Conservation (phyloP, 2,797 vertebrate species). For the Threskiornis aethiopicus region DNA sequence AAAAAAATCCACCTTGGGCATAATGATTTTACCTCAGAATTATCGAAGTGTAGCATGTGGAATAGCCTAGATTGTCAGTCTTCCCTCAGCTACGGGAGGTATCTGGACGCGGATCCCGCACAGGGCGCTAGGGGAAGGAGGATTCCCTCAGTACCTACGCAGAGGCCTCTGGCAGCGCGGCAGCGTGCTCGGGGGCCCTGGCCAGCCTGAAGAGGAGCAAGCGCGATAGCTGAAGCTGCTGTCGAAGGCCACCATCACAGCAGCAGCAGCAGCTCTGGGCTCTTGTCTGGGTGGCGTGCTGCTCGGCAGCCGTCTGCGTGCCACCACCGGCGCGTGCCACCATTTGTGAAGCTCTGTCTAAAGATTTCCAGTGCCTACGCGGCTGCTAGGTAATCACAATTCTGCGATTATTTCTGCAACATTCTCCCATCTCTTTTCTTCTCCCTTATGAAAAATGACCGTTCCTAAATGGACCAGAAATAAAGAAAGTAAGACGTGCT, state of each 20-base stretch:
- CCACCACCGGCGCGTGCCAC: not conserved
- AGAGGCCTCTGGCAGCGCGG: not conserved
- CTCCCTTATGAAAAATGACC: not conserved
- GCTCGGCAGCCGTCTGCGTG: not conserved
- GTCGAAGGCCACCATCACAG: not conserved
- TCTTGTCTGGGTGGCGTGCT: fast-evolving
- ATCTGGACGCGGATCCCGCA: not conserved
- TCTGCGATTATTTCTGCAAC: not conserved
- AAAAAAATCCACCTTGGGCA: not conserved
- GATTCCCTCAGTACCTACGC: not conserved
- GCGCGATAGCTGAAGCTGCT: not conserved
- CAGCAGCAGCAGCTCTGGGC: not conserved
- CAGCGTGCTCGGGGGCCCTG: not conserved
- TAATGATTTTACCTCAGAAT: not conserved
- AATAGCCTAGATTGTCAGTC: not conserved
- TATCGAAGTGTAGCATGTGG: fast-evolving
- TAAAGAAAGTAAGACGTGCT: not conserved
- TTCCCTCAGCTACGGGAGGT: not conserved
- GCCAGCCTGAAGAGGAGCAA: not conserved
- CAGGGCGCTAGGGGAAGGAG: fast-evolving
- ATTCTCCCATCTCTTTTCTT: not conserved
- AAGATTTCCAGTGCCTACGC: not conserved
- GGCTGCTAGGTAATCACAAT: not conserved
- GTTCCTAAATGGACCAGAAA: not conserved
- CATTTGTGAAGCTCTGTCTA: not conserved